Conservation (phyloP, 2,113 vertebrate species). For the Sylvicapra grimmia region DNA sequence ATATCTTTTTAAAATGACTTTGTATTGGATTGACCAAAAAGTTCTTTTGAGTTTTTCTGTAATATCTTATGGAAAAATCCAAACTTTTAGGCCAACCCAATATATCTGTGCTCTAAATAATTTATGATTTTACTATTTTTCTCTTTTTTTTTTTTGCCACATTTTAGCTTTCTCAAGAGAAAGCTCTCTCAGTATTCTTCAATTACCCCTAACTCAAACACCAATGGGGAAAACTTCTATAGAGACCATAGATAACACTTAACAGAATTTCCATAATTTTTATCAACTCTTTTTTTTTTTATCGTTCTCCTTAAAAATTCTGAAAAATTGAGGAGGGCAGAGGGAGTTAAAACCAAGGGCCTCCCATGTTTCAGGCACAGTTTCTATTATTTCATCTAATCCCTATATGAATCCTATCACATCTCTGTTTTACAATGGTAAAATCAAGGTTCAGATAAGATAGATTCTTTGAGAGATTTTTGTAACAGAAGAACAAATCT, state of each 20-base stretch:
- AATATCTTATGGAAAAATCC: too few species aligned
- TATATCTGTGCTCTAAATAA: background rate
- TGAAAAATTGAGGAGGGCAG: background rate
- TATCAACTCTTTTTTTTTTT: background rate
- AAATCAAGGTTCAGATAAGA: background rate
- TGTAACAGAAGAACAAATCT: background rate
- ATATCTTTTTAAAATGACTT: too few species aligned
- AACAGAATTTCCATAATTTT: background rate
- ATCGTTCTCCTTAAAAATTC: background rate
- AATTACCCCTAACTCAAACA: background rate
- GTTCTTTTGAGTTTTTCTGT: too few species aligned
- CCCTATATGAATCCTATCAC: background rate
- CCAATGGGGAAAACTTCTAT: background rate
- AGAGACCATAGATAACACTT: background rate
- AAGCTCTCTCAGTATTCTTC: background rate
- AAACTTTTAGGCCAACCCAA: too few species aligned
- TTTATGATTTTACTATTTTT: background rate
- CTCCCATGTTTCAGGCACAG: background rate
- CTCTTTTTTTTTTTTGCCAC: background rate
- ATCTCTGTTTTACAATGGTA: background rate
- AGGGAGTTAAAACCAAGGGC: background rate
- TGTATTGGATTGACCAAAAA: too few species aligned
- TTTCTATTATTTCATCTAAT: background rate
- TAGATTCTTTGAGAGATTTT: background rate
- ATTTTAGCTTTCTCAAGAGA: background rate